Evolutionary conservation across 2,888 invertebrate species (phyloP).

Genomic region (Caenorhabditis becei): DNA sequence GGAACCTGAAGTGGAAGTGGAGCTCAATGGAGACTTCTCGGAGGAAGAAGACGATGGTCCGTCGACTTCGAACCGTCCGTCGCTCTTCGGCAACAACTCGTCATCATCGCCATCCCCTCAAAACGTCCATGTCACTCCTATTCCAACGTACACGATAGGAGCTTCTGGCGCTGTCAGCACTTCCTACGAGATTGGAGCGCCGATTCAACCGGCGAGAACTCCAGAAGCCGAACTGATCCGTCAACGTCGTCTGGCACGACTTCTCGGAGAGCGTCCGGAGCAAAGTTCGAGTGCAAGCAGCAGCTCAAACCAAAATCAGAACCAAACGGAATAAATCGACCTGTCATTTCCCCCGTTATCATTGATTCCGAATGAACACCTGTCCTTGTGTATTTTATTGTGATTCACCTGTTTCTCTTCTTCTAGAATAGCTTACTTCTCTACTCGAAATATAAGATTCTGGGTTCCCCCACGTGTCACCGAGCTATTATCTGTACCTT

Average conservation of each 20-base stretch:
- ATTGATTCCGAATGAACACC: slow-evolving; percentile 9
- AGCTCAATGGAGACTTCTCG: neutral
- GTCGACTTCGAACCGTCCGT: neutral
- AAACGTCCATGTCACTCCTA: neutral
- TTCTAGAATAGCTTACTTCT: slow-evolving; percentile 11
- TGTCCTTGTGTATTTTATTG: slow-evolving; percentile 35
- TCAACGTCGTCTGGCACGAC: slow-evolving; percentile 38
- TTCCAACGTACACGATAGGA: neutral
- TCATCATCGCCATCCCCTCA: neutral
- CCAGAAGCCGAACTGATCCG: slow-evolving; percentile 57
- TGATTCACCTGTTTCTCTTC: slow-evolving; percentile 24
- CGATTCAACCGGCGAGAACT: slow-evolving; percentile 26
- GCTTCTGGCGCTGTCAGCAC: neutral
- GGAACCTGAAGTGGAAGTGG: neutral
- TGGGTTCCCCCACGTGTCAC: slow-evolving; percentile 48
- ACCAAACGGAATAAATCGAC: neutral
- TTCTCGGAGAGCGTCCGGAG: slow-evolving; percentile 21
- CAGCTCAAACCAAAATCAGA: neutral
- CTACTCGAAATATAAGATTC: neutral
- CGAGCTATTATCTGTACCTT: slow-evolving; percentile 27
- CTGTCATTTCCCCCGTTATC: slow-evolving; percentile 9
- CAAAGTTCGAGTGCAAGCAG: too few relatives aligned
- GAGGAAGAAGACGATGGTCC: neutral
- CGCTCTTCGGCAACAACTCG: neutral
- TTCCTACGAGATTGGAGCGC: neutral